phyloP scores from a whole-genome alignment of 2,888 invertebrate genomes.

The Melinopterus prodromus region DNA sequence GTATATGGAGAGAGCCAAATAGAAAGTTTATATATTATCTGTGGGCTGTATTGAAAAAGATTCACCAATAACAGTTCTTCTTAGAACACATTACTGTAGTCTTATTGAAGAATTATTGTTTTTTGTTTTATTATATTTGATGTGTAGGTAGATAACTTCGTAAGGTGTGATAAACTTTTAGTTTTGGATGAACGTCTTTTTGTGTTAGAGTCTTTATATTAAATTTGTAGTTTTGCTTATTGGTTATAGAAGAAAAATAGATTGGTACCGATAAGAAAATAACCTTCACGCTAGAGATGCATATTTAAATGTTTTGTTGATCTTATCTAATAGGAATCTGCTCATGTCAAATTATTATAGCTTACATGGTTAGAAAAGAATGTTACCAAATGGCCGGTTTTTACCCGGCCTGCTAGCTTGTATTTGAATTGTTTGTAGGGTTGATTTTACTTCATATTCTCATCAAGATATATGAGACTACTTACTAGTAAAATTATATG shows the following conservation, averaged over 20 bases:
- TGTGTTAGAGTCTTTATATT: no score
- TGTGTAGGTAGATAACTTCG: background rate
- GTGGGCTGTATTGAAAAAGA: background rate
- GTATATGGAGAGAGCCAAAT: background rate
- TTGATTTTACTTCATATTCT: no score
- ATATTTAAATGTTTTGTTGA: background rate
- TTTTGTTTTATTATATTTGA: background rate
- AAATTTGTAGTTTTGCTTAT: background rate
- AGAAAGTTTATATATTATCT: background rate
- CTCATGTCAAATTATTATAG: background rate
- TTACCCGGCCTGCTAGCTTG: no score
- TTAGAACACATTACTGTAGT: background rate
- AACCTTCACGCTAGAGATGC: background rate
- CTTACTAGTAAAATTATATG: no score
- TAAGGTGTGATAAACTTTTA: background rate
- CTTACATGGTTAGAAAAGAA: no score
- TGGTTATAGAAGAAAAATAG: background rate
- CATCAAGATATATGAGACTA: no score
- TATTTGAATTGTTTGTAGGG: no score
- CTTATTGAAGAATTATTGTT: background rate
- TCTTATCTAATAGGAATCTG: background rate
- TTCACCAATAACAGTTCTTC: background rate
- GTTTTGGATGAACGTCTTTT: background rate
- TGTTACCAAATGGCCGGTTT: no score
- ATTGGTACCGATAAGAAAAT: background rate